Conservation (phyloP, 1,140 invertebrate genomes). For the Hyphantria cunea region DNA sequence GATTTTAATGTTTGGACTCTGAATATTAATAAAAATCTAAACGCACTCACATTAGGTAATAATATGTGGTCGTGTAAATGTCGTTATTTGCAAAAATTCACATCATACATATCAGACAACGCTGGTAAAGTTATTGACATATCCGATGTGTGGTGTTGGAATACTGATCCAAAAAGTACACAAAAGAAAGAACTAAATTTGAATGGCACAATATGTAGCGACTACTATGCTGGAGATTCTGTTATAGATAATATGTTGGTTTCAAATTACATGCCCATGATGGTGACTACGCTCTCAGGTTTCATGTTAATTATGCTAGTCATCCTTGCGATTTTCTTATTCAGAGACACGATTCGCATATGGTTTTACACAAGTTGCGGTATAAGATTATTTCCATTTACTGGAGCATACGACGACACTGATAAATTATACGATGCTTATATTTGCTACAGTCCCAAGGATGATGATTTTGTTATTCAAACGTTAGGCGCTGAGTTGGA, state of each 20-base stretch:
- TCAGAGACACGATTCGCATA: constrained; percentile 91
- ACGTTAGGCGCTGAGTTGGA: constrained; percentile 93
- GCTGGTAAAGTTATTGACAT: constrained; percentile 89
- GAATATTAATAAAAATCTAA: constrained; percentile 85
- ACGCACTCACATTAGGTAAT: constrained; percentile 87
- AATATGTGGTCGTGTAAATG: constrained; percentile 96
- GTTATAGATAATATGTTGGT: constrained; percentile 92
- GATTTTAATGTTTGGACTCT: constrained; percentile 93
- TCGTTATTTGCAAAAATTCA: constrained; percentile 92
- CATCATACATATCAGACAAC: constrained; percentile 91
- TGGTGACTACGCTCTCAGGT: constrained; percentile 89
- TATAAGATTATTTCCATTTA: constrained; percentile 88
- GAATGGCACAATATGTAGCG: constrained; percentile 91
- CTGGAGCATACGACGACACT: constrained; percentile 86
- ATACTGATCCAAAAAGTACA: constrained; percentile 85
- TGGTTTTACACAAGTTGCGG: constrained; percentile 95
- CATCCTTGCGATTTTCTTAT: constrained; percentile 89
- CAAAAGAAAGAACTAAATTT: constrained; percentile 89
- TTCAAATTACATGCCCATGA: constrained; percentile 91
- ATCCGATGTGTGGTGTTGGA: constrained; percentile 89
- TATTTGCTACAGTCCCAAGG: constrained; percentile 95
- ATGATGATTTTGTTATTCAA: constrained; percentile 94
- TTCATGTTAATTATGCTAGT: constrained; percentile 88
- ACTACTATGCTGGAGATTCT: constrained; percentile 90
- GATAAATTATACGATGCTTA: constrained; percentile 97